Evolutionary conservation across 2,113 vertebrate genomes (phyloP), one percentile per base, ranked within the genome.

Genomic region (Delphinus delphis): DNA sequence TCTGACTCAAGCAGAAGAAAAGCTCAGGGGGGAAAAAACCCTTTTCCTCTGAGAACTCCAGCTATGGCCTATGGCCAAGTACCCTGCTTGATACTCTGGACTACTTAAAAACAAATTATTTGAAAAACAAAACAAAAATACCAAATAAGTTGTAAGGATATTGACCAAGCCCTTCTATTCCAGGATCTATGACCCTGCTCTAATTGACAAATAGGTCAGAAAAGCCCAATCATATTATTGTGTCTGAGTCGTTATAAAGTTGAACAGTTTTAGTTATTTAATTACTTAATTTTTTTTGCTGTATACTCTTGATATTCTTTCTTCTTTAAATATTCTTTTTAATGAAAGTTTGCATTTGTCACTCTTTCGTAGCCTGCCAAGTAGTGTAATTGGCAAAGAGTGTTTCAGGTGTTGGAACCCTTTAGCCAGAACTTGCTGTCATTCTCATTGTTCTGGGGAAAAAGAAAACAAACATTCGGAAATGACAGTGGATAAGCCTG

Each of bases 401-500:
- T 38, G n/a, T 95, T 88, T 89, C 73, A 93, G 87, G 87, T 90
- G 38, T 74, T 73, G 18, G 23, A 71, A 25, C n/a, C 25, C 68
- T 38, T 68, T 77, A 60, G 18, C 63, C 63, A 92, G 95, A 88
- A 76, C 41, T 81, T 55, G 38, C 47, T 73, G 50, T 70, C 18
- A 82, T 84, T 47, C 84, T 90, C 82, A 84, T 87, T 95, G 87
- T 96, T 96, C 83, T 93, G 47, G 44, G 70, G 18, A 47, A 80
- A 96, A 93, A 36, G 68, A 80, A 96, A 96, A 91, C 67, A 93
- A 94, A 88, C 28, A 55, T 68, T 93, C 1, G 50, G 63, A 94
- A 96, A 84, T 90, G 87, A 18, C 12, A 36, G 31, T 90, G 60
- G 53, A 74, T 83, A 77, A 88, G 26, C 65, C 93, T 77, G 41